Base-by-base conservation (phyloP, 2,888 invertebrate genomes). In the Baccha elongata region DNA sequence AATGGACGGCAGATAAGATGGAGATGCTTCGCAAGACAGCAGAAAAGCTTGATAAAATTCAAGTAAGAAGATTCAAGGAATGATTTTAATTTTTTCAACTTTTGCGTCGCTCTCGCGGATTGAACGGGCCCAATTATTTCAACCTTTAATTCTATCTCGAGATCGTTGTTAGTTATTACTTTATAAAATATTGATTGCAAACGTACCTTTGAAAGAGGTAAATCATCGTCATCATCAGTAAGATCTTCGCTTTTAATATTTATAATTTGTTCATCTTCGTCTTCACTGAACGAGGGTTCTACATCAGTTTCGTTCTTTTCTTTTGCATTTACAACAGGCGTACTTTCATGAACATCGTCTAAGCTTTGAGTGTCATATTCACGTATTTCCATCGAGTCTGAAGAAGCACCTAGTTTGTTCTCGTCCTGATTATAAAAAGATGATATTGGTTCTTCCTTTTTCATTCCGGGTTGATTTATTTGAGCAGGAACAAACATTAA, bases 161-260 rank as follows among this genome's bases (percentile, higher is more conserved):
- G n/a, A n/a, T n/a, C n/a, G n/a, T n/a, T n/a, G n/a, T n/a, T n/a
- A n/a, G n/a, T n/a, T n/a, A n/a, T n/a, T n/a, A n/a, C n/a, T n/a
- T n/a, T n/a, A n/a, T n/a, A n/a, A n/a, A n/a, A n/a, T n/a, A n/a
- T n/a, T n/a, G n/a, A n/a, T n/a, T n/a, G n/a, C n/a, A 37, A 46
- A 65, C 94, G 92, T 35, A 96, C 94, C 91, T 96, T 95, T 1
- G 96, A 95, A 23, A 96, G 88, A 7, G 96, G 96, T 85, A 96
- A 92, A 88, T 96, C 96, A 86, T 96, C 96, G 71, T 91, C 91
- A 68, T 91, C 91, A 75, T 91, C 91, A 0, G 91, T 91, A 64
- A 90, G 88, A 67, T 91, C 91, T 11, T 91, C 91, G 23, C 85
- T 89, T 85, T 90, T 91, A 40, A 81, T 83, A 64, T 85, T 86